These are phyloP conservation scores for Seriola quinqueradiata DNA, from an alignment of 2,113 vertebrate species.

Conservation along the genomic window DNA sequence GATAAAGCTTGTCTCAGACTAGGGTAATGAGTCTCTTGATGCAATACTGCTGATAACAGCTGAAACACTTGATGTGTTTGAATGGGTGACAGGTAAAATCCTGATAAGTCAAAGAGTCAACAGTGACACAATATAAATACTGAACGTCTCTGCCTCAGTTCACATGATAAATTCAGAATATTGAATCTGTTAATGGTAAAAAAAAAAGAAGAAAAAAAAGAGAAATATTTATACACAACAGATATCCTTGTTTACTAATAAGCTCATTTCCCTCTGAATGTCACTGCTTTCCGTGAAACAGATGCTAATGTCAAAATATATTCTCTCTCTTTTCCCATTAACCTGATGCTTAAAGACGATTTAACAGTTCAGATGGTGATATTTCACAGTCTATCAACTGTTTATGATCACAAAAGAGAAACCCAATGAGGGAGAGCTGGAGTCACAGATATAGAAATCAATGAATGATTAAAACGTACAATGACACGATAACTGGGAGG, in stretches of 20 bases:
- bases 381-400: conserved; percentile 10
- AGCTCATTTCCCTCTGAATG: neutral
- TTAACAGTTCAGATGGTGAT: conserved; percentile 5
- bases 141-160: neutral
- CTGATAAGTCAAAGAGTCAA: neutral
- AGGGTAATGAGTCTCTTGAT: conserved; percentile 41
- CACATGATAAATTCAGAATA: neutral
- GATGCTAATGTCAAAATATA: neutral
- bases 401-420: conserved; percentile 27
- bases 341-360: neutral
- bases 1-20: conserved; percentile 4
- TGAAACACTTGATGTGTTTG: conserved; percentile 9
- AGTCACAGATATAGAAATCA: conserved; percentile 4
- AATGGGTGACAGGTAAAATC: neutral
- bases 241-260: neutral
- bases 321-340: neutral
- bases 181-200: neutral
- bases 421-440: neutral
- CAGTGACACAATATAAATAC: neutral
- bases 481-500: neutral
- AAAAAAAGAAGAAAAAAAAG: neutral
- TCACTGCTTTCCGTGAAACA: neutral
- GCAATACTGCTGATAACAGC: conserved; percentile 14
- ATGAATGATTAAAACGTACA: conserved; percentile 12
- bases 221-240: neutral